Evolutionary conservation across 2,113 vertebrate genomes (phyloP), one percentile per base, ranked within the genome.

Genomic region (Perca flavescens): DNA sequence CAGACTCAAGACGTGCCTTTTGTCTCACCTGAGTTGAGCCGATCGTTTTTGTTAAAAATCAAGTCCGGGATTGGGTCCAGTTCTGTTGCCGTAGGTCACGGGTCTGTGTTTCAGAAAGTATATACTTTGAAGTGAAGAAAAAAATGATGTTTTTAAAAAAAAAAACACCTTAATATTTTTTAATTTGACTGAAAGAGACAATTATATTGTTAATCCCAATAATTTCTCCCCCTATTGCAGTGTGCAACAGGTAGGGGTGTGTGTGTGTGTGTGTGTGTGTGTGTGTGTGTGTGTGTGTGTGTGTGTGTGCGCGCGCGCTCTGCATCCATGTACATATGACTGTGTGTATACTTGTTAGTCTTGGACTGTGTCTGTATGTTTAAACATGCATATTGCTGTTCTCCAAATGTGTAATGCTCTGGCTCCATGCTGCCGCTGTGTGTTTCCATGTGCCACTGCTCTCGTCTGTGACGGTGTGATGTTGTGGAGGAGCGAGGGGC

Each of bases 401-500:
- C 67, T 64, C 34, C 3, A 21, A 74, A 54, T 69, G 67, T 74
- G 6, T 70, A 73, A 52, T 52, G 50, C 54, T 71, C 22, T 9
- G 4, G 47, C 73, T 83, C 46, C 31, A 2, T 47, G 81, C 78
- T 70, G 83, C 72, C 78, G 88, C 77, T 80, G 65, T 49, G 62
- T 71, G 47, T 53, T 40, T 61, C 2, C 50, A 11, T 53, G 31
- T 61, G 63, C 40, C 3, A 3, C 22, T 17, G 25, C 52, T 64
- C 66, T 46, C 76, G 67, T 77, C 61, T 80, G 75, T 0, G 73
- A 54, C 72, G 22, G 77, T 88, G 88, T 88, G 87, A 87, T 90
- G 88, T 86, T 88, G 88, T 88, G 79, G 85, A 91, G 90, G 67
- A 89, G 83, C 50, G 43, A 76, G 77, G 77, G 84, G 80, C 74